Conservation (phyloP, 1,140 invertebrate genomes). For the Meloidogyne hapla region DNA sequence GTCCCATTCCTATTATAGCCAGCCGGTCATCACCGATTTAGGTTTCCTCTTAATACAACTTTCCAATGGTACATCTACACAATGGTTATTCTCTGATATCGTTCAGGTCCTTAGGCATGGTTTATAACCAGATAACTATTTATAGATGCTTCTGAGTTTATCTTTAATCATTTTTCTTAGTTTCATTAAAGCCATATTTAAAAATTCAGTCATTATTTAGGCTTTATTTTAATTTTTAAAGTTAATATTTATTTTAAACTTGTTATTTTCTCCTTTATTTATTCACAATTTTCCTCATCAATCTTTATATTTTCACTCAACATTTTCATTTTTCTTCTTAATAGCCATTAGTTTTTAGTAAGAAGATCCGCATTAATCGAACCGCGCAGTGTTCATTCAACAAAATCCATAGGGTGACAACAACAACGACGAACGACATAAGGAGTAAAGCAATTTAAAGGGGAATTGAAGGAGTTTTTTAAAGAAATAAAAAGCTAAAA, state of each 20-base stretch:
- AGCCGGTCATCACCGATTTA: too few relatives aligned
- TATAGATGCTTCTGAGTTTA: too few relatives aligned
- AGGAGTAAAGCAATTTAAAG: background rate
- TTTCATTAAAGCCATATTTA: too few relatives aligned
- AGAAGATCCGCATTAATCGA: constrained; percentile 1
- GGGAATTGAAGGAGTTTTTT: background rate
- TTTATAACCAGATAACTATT: too few relatives aligned
- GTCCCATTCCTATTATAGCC: too few relatives aligned
- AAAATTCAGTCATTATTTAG: too few relatives aligned
- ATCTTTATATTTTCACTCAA: background rate
- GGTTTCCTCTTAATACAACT: too few relatives aligned
- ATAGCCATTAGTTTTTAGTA: background rate
- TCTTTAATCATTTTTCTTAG: too few relatives aligned
- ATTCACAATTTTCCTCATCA: background rate
- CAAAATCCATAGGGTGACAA: background rate
- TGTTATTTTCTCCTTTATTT: background rate
- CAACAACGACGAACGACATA: background rate
- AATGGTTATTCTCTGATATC: too few relatives aligned
- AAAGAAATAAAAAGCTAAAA: background rate
- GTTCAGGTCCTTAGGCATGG: too few relatives aligned
- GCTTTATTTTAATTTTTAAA: background rate
- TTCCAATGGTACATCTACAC: too few relatives aligned
- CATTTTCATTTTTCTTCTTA: background rate
- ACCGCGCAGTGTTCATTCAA: background rate
- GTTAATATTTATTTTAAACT: background rate